phyloP scores from a whole-genome alignment of 2,797 vertebrate genomes.

The Mus spretus region DNA sequence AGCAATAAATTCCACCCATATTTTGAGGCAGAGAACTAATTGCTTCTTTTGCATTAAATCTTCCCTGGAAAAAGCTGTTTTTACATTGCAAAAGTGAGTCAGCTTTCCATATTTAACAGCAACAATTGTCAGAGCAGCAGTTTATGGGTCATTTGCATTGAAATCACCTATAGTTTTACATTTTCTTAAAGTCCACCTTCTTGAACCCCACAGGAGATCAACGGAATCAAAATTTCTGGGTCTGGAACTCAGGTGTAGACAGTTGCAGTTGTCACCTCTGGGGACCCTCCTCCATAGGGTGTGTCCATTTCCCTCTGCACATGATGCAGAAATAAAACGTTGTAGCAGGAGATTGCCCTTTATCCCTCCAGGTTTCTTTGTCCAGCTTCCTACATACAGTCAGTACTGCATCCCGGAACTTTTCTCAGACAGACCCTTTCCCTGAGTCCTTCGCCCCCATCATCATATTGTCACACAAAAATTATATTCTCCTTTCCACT shows the following conservation, averaged over 20 bases:
- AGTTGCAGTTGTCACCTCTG: neutral
- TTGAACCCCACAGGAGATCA: neutral
- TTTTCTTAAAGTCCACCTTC: neutral
- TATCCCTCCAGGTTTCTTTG: neutral
- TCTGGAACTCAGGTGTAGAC: neutral
- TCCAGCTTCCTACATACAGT: neutral
- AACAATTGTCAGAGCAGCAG: neutral
- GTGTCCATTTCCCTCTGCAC: neutral
- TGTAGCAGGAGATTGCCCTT: neutral
- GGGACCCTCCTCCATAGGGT: neutral
- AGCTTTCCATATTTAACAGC: slow-evolving; percentile 44
- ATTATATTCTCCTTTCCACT: neutral
- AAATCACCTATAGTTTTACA: neutral
- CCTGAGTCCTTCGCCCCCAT: neutral
- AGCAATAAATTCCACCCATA: slow-evolving; percentile 41
- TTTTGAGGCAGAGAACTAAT: slow-evolving; percentile 55
- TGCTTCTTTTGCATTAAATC: neutral
- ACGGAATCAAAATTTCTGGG: slow-evolving; percentile 1
- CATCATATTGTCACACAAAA: neutral
- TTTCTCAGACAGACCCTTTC: neutral
- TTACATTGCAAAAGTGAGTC: neutral
- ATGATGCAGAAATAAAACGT: neutral
- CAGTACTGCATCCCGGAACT: neutral
- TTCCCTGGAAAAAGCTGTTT: neutral
- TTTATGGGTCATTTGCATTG: neutral